A percentile compares a stretch with the other conserved stretches of the same genome.
These are phyloP conservation scores for Cydia fagiglandana DNA, from an alignment of 1,140 invertebrate genomes.

Conservation along the genomic window DNA sequence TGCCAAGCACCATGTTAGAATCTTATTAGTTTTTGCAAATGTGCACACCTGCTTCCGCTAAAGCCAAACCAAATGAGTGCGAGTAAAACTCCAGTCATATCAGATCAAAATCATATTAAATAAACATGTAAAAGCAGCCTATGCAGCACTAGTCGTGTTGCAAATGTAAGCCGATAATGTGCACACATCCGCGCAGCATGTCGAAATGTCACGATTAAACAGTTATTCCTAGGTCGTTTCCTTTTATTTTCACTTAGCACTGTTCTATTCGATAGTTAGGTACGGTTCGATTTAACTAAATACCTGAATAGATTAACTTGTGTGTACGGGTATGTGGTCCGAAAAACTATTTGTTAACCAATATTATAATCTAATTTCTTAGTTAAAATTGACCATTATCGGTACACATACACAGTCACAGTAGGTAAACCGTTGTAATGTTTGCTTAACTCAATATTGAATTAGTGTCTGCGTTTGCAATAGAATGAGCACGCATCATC, in stretches of 20 bases:
- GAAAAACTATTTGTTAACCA: no score
- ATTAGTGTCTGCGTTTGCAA: slow-evolving; percentile 49
- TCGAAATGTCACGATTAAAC: slow-evolving; percentile 8
- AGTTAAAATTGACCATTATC: no score
- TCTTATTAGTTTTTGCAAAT: not conserved
- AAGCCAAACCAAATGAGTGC: not conserved
- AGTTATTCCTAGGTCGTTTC: not conserved
- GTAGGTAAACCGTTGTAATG: slow-evolving; percentile 52
- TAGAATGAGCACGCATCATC: slow-evolving; percentile 44
- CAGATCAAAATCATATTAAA: not conserved
- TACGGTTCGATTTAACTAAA: not conserved
- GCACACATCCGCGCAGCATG: slow-evolving; percentile 3
- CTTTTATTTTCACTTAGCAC: not conserved
- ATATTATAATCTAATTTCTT: no score
- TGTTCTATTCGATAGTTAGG: not conserved
- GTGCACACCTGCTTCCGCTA: not conserved
- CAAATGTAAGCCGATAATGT: slow-evolving; percentile 2
- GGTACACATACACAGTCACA: slow-evolving; percentile 46
- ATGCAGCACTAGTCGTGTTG: not conserved
- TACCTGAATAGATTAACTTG: not conserved
- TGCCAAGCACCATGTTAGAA: not conserved
- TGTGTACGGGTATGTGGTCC: no score
- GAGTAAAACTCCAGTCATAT: not conserved
- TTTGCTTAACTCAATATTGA: slow-evolving; percentile 56
- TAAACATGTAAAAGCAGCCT: not conserved